A percentile compares a stretch with the other conserved stretches of the same genome.
Conservation (phyloP, 1,140 invertebrate genomes). For the Cotesia glomerata region DNA sequence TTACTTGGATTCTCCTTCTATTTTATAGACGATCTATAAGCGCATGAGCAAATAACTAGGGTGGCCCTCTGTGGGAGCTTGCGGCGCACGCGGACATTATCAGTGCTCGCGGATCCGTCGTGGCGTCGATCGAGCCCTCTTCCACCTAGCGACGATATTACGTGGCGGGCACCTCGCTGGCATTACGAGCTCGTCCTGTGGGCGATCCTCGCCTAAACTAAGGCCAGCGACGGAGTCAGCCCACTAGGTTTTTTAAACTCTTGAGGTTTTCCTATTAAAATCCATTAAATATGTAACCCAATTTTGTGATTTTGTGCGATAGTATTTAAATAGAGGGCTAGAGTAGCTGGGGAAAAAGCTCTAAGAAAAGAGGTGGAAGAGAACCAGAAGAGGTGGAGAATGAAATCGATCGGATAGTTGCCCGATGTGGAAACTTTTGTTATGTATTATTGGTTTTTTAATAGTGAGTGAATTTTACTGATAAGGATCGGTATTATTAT, state of each 20-base stretch:
- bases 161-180: slow-evolving; percentile 19
- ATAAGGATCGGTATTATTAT: background rate
- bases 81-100: slow-evolving; percentile 30
- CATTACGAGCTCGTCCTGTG: slow-evolving; percentile 14
- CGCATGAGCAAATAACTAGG: slow-evolving; percentile 5
- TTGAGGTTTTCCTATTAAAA: background rate
- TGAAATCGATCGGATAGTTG: slow-evolving; percentile 35
- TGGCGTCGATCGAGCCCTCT: slow-evolving; percentile 39
- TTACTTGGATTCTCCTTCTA: background rate
- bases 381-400: slow-evolving; percentile 22
- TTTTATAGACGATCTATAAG: background rate
- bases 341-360: background rate
- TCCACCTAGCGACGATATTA: slow-evolving; percentile 27
- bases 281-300: slow-evolving; percentile 23
- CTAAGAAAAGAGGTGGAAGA: background rate
- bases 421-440: background rate
- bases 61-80: slow-evolving; percentile 12
- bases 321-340: background rate
- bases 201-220: slow-evolving; percentile 11
- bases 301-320: slow-evolving; percentile 17
- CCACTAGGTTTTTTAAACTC: background rate
- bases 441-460: background rate
- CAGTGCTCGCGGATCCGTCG: slow-evolving; percentile 51
- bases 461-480: background rate
- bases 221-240: slow-evolving; percentile 18